A percentile compares a stretch with the other conserved stretches of the same genome.
These are phyloP conservation scores for Heliothis virescens DNA, from an alignment of 1,140 invertebrate genomes.

Conservation along the genomic window DNA sequence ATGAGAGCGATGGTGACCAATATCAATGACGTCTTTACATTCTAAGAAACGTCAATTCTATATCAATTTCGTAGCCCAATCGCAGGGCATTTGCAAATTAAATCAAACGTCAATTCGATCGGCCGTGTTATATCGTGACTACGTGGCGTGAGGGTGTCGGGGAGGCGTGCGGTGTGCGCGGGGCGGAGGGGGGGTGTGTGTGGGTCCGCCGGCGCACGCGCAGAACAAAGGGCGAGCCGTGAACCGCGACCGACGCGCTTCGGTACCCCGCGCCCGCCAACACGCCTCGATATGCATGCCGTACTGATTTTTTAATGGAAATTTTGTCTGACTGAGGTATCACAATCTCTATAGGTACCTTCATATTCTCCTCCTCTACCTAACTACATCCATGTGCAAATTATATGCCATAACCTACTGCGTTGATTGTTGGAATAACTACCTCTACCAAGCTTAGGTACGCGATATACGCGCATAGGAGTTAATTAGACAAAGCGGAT, in stretches of 20 bases:
- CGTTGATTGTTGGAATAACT: too few species aligned
- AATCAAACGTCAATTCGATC: slow-evolving; percentile 38
- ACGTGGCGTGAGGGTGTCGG: slow-evolving; percentile 34
- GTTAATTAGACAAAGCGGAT: too few species aligned
- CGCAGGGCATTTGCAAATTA: slow-evolving; percentile 24
- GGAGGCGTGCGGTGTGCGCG: slow-evolving; percentile 39
- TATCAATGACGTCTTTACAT: background rate
- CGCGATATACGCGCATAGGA: too few species aligned
- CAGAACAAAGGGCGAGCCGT: slow-evolving; percentile 84
- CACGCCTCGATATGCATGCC: slow-evolving; percentile 60
- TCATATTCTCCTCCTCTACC: background rate
- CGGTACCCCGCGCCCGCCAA: slow-evolving; percentile 64
- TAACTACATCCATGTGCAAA: too few species aligned
- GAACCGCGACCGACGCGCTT: slow-evolving; percentile 82
- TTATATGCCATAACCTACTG: too few species aligned
- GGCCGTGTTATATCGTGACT: slow-evolving; percentile 36
- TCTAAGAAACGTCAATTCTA: background rate
- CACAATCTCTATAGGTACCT: slow-evolving; percentile 3
- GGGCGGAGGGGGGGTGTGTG: slow-evolving; percentile 42
- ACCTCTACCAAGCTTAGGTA: too few species aligned
- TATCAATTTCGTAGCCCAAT: slow-evolving; percentile 4
- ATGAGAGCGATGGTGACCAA: background rate
- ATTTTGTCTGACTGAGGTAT: slow-evolving; percentile 49
- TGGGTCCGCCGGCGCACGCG: slow-evolving; percentile 65
- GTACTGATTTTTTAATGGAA: slow-evolving; percentile 63